These are phyloP conservation scores for Acrobasis repandana DNA, from an alignment of 2,888 invertebrate species.

Conservation along the genomic window DNA sequence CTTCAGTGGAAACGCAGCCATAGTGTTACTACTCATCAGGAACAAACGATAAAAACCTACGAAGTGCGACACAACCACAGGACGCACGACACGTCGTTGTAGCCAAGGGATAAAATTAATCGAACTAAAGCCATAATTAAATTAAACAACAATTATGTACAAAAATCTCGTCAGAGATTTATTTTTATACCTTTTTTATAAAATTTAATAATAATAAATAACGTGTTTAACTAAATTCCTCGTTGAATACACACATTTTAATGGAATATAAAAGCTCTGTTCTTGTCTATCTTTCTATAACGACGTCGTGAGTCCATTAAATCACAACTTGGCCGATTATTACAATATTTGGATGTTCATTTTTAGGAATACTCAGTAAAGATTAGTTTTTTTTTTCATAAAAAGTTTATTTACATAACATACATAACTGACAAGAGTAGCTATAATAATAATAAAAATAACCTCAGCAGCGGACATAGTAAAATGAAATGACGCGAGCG, in stretches of 20 bases:
- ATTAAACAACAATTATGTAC: slow-evolving; percentile 62
- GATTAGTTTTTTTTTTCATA: slow-evolving; percentile 53
- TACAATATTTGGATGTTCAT: slow-evolving; percentile 41
- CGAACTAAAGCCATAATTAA: slow-evolving; percentile 27
- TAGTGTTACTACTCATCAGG: too few species aligned
- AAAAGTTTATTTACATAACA: slow-evolving; percentile 80
- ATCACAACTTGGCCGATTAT: slow-evolving; percentile 37
- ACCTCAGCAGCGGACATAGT: slow-evolving; percentile 58
- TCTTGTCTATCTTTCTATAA: slow-evolving; percentile 38
- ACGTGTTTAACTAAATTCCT: slow-evolving; percentile 46
- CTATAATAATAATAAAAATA: slow-evolving; percentile 60
- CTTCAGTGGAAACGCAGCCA: too few species aligned
- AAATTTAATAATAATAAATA: slow-evolving; percentile 52
- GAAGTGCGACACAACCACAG: neutral
- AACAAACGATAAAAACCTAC: too few species aligned
- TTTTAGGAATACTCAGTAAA: slow-evolving; percentile 52
- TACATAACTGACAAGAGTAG: slow-evolving; percentile 71
- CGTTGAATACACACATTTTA: slow-evolving; percentile 47
- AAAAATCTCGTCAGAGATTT: slow-evolving; percentile 54
- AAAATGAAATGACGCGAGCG: slow-evolving; percentile 36
- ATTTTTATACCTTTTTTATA: slow-evolving; percentile 50
- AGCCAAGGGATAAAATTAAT: neutral
- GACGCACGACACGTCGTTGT: neutral
- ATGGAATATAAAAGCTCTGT: slow-evolving; percentile 53
- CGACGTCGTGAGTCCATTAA: slow-evolving; percentile 33